Percentiles rank a stretch among this genome's conserved stretches.
Conservation (phyloP, 1,140 invertebrate genomes). For the Dendroctonus valens region DNA sequence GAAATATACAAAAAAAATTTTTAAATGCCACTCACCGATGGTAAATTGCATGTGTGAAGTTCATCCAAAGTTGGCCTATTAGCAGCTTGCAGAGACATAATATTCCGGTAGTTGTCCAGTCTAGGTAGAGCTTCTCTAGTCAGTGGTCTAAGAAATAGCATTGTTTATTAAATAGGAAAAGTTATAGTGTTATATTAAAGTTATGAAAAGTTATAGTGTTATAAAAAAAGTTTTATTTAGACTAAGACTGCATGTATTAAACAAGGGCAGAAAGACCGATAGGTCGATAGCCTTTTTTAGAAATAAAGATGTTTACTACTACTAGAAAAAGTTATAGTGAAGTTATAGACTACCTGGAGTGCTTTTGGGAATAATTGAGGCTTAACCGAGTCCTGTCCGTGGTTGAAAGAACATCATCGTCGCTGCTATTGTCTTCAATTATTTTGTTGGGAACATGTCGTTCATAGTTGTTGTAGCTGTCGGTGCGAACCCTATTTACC, state of each 20-base stretch:
- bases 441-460: conserved; percentile 20
- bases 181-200: not conserved
- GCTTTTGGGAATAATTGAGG: conserved; percentile 73
- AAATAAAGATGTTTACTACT: too few species aligned
- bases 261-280: not conserved
- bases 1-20: too few species aligned
- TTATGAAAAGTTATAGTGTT: not conserved
- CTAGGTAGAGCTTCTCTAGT: conserved; percentile 88
- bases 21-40: conserved; percentile 32
- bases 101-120: conserved; percentile 91
- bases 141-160: conserved; percentile 65
- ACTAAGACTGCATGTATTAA: too few species aligned
- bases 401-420: conserved; percentile 38
- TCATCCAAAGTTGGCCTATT: conserved; percentile 90
- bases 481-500: conserved; percentile 47
- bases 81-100: conserved; percentile 85
- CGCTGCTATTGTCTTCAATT: conserved; percentile 34
- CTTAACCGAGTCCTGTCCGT: conserved; percentile 53
- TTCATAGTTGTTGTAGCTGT: conserved; percentile 38
- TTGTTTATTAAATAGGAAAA: conserved; percentile 2
- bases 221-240: not conserved
- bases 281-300: too few species aligned
- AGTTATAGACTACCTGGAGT: conserved; percentile 60
- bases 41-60: conserved; percentile 82
- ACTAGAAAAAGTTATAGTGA: not conserved